These are phyloP conservation scores for Tenthredo scrophulariae DNA, from an alignment of 2,888 invertebrate species.

Conservation along the genomic window DNA sequence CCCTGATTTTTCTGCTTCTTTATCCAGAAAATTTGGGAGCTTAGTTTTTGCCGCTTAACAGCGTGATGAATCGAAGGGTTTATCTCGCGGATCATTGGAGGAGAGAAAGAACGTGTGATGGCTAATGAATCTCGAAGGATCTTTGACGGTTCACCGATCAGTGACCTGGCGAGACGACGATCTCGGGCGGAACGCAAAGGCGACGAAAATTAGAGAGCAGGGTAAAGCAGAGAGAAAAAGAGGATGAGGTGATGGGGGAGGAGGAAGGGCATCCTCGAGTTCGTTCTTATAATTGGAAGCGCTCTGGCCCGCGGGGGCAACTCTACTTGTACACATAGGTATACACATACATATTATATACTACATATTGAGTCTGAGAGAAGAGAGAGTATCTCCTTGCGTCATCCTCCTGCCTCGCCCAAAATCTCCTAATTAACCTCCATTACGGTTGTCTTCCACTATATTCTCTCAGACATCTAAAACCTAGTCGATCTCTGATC, in stretches of 20 bases:
- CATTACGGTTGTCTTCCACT: conserved; percentile 67
- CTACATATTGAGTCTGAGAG: conserved; percentile 53
- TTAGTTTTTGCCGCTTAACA: background rate
- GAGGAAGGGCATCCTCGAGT: conserved; percentile 53
- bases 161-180: background rate
- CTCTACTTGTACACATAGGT: conserved; percentile 58
- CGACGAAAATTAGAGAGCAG: conserved; percentile 62
- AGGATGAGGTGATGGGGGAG: background rate
- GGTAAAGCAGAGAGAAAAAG: conserved; percentile 6
- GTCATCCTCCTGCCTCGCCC: conserved; percentile 56
- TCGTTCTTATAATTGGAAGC: conserved; percentile 69
- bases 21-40: background rate
- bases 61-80: background rate
- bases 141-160: conserved; percentile 35
- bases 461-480: conserved; percentile 51
- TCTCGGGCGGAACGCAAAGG: conserved; percentile 5
- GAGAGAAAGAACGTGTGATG: conserved; percentile 13
- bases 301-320: conserved; percentile 63
- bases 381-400: conserved; percentile 48
- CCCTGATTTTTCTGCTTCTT: too few species aligned
- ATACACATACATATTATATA: conserved; percentile 55
- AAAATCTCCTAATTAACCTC: conserved; percentile 69
- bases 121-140: conserved; percentile 37
- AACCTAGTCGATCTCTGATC: conserved; percentile 3
- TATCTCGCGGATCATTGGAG: conserved; percentile 20